Conservation (phyloP, 2,888 invertebrate genomes). For the Seira sanloemensis region DNA sequence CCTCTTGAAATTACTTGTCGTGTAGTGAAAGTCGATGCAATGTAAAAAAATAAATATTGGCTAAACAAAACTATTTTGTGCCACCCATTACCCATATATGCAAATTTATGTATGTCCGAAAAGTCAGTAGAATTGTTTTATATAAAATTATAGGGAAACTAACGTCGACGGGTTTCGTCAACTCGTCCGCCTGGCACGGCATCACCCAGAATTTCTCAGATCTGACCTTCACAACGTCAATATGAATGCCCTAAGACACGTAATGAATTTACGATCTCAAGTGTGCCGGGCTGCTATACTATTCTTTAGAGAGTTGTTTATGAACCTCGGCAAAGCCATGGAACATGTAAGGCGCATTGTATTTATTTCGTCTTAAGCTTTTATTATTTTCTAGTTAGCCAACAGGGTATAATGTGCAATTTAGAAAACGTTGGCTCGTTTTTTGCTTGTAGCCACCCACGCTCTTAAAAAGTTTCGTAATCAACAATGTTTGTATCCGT, state of each 20-base stretch:
- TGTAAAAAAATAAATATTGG: too few relatives aligned
- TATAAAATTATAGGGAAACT: conserved; percentile 79
- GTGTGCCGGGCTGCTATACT: conserved; percentile 93
- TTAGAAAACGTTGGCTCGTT: conserved; percentile 20
- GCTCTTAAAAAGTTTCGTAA: neutral
- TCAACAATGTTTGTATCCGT: conserved; percentile 68
- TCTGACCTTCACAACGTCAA: conserved; percentile 82
- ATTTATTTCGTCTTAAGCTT: conserved; percentile 64
- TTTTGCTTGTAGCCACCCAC: conserved; percentile 24
- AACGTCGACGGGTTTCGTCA: conserved; percentile 84
- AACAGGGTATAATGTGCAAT: conserved; percentile 37
- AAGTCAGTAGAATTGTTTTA: conserved; percentile 25
- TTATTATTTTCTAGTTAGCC: neutral
- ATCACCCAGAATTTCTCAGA: conserved; percentile 81
- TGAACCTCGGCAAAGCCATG: conserved; percentile 77
- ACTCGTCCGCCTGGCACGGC: conserved; percentile 82
- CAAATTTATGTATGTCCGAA: neutral
- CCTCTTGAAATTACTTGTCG: neutral
- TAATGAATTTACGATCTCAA: conserved; percentile 93
- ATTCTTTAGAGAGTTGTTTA: conserved; percentile 87
- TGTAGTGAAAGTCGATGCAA: neutral
- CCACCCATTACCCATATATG: too few relatives aligned
- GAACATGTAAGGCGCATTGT: conserved; percentile 79
- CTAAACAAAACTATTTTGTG: neutral
- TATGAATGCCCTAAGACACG: conserved; percentile 84